Conservation (phyloP, 2,113 vertebrate species). For the Caranx ignobilis region DNA sequence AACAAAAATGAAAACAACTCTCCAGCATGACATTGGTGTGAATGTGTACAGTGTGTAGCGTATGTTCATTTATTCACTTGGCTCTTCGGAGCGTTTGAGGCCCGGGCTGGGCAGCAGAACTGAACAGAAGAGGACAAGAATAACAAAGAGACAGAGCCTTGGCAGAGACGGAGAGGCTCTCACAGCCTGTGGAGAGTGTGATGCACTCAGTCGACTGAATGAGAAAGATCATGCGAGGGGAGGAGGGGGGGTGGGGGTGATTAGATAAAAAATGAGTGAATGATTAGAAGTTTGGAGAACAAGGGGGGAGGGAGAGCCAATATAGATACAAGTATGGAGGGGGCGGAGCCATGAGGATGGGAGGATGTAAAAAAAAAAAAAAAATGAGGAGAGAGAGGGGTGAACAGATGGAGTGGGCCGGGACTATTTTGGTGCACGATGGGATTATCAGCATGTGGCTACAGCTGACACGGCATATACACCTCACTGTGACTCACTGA, state of each 20-base stretch:
- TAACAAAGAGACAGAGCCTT: slow-evolving; percentile 56
- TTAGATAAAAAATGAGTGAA: slow-evolving; percentile 54
- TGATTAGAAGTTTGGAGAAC: slow-evolving; percentile 58
- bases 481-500: slow-evolving; percentile 41
- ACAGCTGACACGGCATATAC: slow-evolving; percentile 70
- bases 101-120: slow-evolving; percentile 41
- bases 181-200: slow-evolving; percentile 43
- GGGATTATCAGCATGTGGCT: slow-evolving; percentile 77
- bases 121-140: slow-evolving; percentile 51
- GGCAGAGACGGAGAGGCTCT: slow-evolving; percentile 60
- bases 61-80: slow-evolving; percentile 22
- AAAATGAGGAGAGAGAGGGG: slow-evolving; percentile 51
- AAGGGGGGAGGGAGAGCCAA: slow-evolving; percentile 42
- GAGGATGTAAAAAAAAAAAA: slow-evolving; percentile 23
- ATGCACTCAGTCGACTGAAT: slow-evolving; percentile 61
- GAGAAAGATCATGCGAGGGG: slow-evolving; percentile 51
- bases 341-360: slow-evolving; percentile 27
- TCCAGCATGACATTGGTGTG: slow-evolving; percentile 2
- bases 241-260: slow-evolving; percentile 59
- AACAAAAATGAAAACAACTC: not conserved
- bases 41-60: not conserved
- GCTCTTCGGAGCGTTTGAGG: slow-evolving; percentile 24
- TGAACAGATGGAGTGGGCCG: slow-evolving; percentile 80
- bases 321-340: slow-evolving; percentile 7
- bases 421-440: slow-evolving; percentile 71